These are phyloP conservation scores for Hippoglossus stenolepis DNA, from an alignment of 2,113 vertebrate species.

Conservation along the genomic window DNA sequence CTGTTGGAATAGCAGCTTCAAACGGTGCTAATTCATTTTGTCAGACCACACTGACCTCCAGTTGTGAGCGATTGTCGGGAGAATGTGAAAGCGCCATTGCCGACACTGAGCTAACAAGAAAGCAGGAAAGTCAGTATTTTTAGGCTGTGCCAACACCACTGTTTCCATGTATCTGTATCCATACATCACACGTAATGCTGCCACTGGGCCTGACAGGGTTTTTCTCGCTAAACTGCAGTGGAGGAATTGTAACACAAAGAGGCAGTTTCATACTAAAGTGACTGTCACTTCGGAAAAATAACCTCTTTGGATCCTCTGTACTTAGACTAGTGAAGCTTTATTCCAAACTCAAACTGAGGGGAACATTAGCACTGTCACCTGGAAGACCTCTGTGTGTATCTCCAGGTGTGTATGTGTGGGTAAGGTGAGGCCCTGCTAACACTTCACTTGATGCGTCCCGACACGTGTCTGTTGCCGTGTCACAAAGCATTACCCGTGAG, in stretches of 20 bases:
- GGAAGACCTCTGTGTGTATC: not conserved
- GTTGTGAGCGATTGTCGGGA: slow-evolving; percentile 14
- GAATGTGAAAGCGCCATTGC: not conserved
- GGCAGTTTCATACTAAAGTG: not conserved
- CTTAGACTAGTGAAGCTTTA: not conserved
- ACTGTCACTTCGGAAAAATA: not conserved
- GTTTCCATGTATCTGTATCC: not conserved
- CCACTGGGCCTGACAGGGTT: not conserved
- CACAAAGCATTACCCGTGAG: slow-evolving; percentile 56
- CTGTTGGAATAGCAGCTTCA: not conserved
- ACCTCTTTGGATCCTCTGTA: not conserved
- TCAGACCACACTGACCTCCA: slow-evolving; percentile 16
- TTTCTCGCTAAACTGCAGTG: not conserved
- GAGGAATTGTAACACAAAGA: not conserved
- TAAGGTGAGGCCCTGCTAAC: slow-evolving; percentile 24
- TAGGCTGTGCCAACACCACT: not conserved
- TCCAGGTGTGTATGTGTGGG: slow-evolving; percentile 6
- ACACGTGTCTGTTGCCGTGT: slow-evolving; percentile 61
- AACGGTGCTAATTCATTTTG: slow-evolving; percentile 20
- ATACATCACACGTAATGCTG: not conserved
- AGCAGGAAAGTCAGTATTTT: not conserved
- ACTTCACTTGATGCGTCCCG: slow-evolving; percentile 47
- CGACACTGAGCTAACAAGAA: not conserved
- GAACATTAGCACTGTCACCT: not conserved
- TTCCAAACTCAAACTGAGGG: not conserved